A percentile compares a stretch with the other conserved stretches of the same genome.
These are phyloP conservation scores for Mesocricetus auratus DNA, from an alignment of 2,113 vertebrate species.

Conservation along the genomic window DNA sequence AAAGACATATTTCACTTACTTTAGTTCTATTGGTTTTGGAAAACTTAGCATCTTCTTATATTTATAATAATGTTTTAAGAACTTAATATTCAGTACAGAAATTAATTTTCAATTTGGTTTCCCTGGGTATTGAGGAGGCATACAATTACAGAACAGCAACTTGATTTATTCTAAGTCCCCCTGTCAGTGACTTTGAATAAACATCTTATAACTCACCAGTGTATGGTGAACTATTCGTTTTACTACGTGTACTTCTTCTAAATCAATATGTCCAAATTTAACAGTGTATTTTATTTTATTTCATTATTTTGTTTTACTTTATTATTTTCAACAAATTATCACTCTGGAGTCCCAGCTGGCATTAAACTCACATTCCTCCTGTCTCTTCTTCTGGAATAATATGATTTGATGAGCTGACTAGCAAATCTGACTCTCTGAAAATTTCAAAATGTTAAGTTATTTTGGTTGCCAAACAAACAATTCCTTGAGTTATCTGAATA, in stretches of 20 bases:
- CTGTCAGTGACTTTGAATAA: background rate
- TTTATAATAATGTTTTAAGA: background rate
- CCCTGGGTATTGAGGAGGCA: background rate
- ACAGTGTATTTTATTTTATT: background rate
- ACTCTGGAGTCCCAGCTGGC: accelerated
- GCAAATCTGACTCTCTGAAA: background rate
- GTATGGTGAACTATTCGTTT: background rate
- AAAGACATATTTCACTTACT: background rate
- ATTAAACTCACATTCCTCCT: background rate
- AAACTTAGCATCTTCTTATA: background rate
- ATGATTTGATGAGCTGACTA: too few species aligned
- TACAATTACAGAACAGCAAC: background rate
- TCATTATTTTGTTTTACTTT: background rate
- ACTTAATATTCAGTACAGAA: background rate
- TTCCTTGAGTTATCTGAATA: slow-evolving; percentile 54
- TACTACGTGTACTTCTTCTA: background rate
- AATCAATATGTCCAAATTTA: background rate
- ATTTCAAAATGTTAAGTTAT: background rate
- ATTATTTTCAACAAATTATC: background rate
- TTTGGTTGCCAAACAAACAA: background rate
- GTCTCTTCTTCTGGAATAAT: too few species aligned
- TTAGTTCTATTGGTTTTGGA: background rate
- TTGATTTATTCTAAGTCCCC: background rate
- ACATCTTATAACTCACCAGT: background rate
- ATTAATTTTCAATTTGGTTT: background rate